Percentiles rank a stretch among this genome's conserved stretches.
phyloP scores from a whole-genome alignment of 1,140 invertebrate genomes.

The Epicauta chinensis region DNA sequence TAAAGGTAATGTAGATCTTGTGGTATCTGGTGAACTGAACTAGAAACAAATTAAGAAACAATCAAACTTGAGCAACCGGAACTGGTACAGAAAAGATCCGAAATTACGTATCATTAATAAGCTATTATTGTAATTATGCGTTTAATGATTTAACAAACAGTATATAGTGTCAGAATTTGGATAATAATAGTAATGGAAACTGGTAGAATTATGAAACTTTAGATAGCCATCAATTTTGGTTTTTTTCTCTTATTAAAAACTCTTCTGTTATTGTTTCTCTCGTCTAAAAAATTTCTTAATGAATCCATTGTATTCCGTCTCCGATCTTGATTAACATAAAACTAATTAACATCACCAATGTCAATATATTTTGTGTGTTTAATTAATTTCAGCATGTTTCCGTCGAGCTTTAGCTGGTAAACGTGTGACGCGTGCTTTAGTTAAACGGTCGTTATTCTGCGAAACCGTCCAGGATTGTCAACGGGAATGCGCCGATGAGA shows the following conservation, averaged over 20 bases:
- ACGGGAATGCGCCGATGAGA: constrained; percentile 65
- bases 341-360: not conserved
- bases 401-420: constrained; percentile 62
- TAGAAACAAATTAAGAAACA: too few relatives aligned
- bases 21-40: too few relatives aligned
- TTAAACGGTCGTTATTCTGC: constrained; percentile 59
- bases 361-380: not conserved
- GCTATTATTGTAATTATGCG: too few relatives aligned
- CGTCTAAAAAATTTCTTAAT: not conserved
- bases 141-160: not conserved
- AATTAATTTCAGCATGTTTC: constrained; percentile 60
- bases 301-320: not conserved
- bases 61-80: too few relatives aligned
- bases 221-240: not conserved
- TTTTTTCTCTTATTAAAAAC: not conserved
- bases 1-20: constrained; percentile 34
- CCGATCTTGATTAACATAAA: not conserved
- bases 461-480: constrained; percentile 66
- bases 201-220: not conserved
- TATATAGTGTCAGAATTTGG: not conserved
- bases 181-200: too few relatives aligned
- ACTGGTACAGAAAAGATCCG: too few relatives aligned
- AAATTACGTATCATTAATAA: too few relatives aligned
- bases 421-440: constrained; percentile 56
- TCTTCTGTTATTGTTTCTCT: not conserved